These are phyloP conservation scores for Vulpes vulpes DNA, from an alignment of 2,113 vertebrate genomes.

Conservation along the genomic window DNA sequence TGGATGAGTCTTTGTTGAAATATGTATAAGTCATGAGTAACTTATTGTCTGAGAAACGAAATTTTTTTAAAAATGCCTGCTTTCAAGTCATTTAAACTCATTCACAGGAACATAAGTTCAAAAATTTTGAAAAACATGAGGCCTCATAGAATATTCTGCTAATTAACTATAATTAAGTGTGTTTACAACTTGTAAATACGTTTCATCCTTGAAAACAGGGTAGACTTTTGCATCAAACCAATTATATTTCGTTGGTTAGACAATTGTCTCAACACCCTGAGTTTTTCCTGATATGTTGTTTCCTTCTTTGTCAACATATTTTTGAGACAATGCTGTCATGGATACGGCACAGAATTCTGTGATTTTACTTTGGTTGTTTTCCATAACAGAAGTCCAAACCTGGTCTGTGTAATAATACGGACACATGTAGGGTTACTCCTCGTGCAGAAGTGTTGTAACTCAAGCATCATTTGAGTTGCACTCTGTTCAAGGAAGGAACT, in stretches of 20 bases:
- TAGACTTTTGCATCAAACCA: neutral
- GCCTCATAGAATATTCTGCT: neutral
- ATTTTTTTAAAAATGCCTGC: neutral
- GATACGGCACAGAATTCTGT: neutral
- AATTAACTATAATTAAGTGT: neutral
- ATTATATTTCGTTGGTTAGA: neutral
- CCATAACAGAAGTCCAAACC: neutral
- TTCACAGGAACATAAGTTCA: neutral
- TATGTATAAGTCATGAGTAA: neutral
- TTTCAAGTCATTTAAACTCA: neutral
- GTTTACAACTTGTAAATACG: neutral
- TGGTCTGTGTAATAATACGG: neutral
- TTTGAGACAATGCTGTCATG: neutral
- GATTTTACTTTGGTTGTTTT: neutral
- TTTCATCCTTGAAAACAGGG: neutral
- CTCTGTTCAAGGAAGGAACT: neutral
- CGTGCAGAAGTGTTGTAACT: neutral
- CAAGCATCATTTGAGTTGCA: neutral
- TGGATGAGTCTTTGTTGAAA: neutral
- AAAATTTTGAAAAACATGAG: neutral
- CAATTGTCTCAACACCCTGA: neutral
- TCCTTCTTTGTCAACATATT: neutral
- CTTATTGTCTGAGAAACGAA: neutral
- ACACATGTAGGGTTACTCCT: no score
- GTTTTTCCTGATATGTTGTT: neutral